Conservation (phyloP, 1,140 invertebrate genomes). For the Idris sp. region DNA sequence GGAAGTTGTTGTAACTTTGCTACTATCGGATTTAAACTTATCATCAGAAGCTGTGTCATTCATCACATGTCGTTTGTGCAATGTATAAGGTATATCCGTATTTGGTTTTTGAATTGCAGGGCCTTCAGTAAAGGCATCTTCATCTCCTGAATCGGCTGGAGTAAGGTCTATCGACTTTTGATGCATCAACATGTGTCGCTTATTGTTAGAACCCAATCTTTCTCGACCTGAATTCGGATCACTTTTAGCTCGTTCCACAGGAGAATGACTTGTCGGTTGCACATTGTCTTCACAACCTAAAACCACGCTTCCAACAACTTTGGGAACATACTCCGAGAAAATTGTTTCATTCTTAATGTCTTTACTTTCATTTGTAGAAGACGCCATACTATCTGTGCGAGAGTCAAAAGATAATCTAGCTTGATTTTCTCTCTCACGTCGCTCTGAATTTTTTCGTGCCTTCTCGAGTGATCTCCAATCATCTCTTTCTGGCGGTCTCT, state of each 20-base stretch:
- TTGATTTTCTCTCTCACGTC: slow-evolving; percentile 70
- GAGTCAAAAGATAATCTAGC: slow-evolving; percentile 68
- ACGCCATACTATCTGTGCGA: slow-evolving; percentile 67
- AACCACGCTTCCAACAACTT: slow-evolving; percentile 75
- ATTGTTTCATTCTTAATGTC: slow-evolving; percentile 66
- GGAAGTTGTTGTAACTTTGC: slow-evolving; percentile 62
- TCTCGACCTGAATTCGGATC: slow-evolving; percentile 88
- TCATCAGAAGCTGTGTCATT: slow-evolving; percentile 85
- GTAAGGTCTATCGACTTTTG: slow-evolving; percentile 91
- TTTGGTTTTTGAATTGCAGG: slow-evolving; percentile 77
- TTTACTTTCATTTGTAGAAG: slow-evolving; percentile 64
- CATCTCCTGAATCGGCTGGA: slow-evolving; percentile 88
- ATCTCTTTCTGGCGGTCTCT: slow-evolving; percentile 71
- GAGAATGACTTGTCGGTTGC: slow-evolving; percentile 79
- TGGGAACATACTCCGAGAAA: slow-evolving; percentile 77
- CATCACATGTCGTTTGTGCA: slow-evolving; percentile 89
- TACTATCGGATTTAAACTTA: slow-evolving; percentile 73
- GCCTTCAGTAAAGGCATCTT: slow-evolving; percentile 83
- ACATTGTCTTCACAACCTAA: slow-evolving; percentile 74
- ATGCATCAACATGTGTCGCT: slow-evolving; percentile 88
- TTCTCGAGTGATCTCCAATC: slow-evolving; percentile 75
- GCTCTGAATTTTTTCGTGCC: slow-evolving; percentile 72
- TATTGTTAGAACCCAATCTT: slow-evolving; percentile 83
- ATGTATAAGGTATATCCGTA: slow-evolving; percentile 88
- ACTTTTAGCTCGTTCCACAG: slow-evolving; percentile 89